Percentiles rank a stretch among this genome's conserved stretches.
Evolutionary conservation across 2,113 vertebrate genomes (phyloP).

Genomic region (Stigmatopora argus): DNA sequence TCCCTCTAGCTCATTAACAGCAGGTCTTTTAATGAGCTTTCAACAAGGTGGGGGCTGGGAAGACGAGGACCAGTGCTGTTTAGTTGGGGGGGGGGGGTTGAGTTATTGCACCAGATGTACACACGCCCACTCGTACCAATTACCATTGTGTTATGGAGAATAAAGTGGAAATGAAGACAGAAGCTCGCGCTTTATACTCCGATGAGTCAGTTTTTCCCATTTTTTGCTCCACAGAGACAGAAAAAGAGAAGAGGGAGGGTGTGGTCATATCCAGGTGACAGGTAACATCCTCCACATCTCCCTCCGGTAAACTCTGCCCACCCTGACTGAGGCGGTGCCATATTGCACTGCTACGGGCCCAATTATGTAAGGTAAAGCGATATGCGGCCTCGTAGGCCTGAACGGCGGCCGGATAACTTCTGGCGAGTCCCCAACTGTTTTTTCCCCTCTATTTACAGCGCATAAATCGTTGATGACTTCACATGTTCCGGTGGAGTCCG

Average conservation of each 20-base stretch:
- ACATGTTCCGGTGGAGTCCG: conserved; percentile 10
- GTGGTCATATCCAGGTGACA: conserved; percentile 35
- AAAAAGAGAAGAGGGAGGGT: background rate
- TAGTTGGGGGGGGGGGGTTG: conserved; percentile 15
- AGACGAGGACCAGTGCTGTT: conserved; percentile 39
- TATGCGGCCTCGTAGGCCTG: conserved; percentile 42
- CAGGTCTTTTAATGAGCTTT: conserved; percentile 77
- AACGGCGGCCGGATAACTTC: conserved; percentile 59
- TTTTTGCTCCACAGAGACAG: conserved; percentile 44
- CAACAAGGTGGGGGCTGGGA: conserved; percentile 68
- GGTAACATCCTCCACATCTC: conserved; percentile 38
- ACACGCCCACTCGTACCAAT: conserved; percentile 68
- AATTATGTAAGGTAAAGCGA: conserved; percentile 74
- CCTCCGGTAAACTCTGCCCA: conserved; percentile 41
- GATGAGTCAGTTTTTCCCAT: conserved; percentile 42
- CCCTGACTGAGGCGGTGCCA: conserved; percentile 45
- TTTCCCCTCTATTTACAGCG: conserved; percentile 52
- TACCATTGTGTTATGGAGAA: conserved; percentile 60
- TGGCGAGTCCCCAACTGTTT: conserved; percentile 48
- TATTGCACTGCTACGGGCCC: conserved; percentile 64
- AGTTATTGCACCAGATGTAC: conserved; percentile 68
- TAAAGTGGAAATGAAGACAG: conserved; percentile 50
- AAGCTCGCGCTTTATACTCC: conserved; percentile 28
- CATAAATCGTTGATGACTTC: conserved; percentile 43
- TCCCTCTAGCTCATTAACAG: conserved; percentile 79